Base-by-base conservation (phyloP, 2,888 invertebrate species). In the Labia minor region DNA sequence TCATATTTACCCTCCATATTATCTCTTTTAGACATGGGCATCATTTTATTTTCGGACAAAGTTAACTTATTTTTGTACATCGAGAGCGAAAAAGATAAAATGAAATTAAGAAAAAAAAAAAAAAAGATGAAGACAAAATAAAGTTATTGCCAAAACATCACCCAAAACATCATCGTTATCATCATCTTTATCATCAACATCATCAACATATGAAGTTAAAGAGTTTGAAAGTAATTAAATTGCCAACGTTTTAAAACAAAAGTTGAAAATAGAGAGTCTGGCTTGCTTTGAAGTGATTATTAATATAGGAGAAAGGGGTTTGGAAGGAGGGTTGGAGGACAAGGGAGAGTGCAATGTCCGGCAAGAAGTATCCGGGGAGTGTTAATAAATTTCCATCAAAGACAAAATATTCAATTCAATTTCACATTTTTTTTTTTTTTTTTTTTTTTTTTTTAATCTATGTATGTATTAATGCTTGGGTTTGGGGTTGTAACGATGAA, bases 221-320 rank as follows among this genome's bases (percentile, higher is more conserved):
- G 49, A 49, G 49, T 49, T 49, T 4, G n/a, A 49, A 49, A 49
- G 49, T 49, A 49, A 49, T 49, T 49, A 49, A 49, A 49, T 49
- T 49, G 49, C 49, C 49, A 49, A 49, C 49, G 49, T 49, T 49
- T 26, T n/a, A 49, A 49, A 49, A 49, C 49, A 49, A 49, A 49
- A 49, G 49, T 8, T 49, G 49, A 14, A 49, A 49, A 49, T 49
- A 16, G n/a, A n/a, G n/a, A n/a, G 49, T 26, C 49, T 49, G 49
- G 49, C 49, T 49, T 49, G 49, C 49, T 49, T 49, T 49, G 49
- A 49, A 49, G 49, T 49, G 49, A 49, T 49, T 49, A 49, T 49
- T 49, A 49, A 49, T 49, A 49, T n/a, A 49, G 49, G n/a, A n/a
- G 49, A 16, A 49, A 49, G n/a, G n/a, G 49, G 49, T 3, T 2